phyloP scores from a whole-genome alignment of 2,113 vertebrate species.

The Campylorhamphus procurvoides region DNA sequence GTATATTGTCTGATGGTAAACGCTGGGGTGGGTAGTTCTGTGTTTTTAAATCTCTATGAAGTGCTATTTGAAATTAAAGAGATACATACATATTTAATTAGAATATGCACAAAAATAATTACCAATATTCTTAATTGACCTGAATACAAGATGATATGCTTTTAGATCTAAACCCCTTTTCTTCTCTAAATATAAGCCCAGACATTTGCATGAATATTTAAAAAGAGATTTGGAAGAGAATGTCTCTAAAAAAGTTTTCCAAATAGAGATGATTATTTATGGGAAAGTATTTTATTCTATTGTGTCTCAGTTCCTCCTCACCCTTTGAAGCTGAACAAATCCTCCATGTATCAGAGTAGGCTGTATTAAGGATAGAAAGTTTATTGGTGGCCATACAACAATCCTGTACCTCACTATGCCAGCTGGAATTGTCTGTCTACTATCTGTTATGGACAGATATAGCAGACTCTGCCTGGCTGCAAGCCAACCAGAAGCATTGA shows the following conservation, averaged over 20 bases:
- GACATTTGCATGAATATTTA: conserved; percentile 39
- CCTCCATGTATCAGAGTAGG: neutral
- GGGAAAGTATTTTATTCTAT: neutral
- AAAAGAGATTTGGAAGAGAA: neutral
- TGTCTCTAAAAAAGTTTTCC: neutral
- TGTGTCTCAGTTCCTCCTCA: neutral
- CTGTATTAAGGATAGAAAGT: neutral
- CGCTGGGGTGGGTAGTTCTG: neutral
- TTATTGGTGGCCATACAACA: neutral
- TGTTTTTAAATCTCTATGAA: conserved; percentile 1
- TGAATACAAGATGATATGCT: neutral
- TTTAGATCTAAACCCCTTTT: conserved; percentile 24
- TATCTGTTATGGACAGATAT: neutral
- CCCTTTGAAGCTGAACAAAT: neutral
- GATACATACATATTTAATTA: conserved; percentile 46
- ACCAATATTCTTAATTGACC: neutral
- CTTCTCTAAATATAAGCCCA: conserved; percentile 4
- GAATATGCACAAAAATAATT: conserved; percentile 48
- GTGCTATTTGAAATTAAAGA: conserved; percentile 50
- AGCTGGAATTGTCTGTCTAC: neutral
- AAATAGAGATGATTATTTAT: neutral
- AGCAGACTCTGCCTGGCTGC: neutral
- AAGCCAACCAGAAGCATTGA: neutral
- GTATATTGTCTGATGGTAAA: neutral
- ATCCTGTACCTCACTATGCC: neutral